Conservation (phyloP, 2,888 invertebrate species). For the Ferdinandea cuprea region DNA sequence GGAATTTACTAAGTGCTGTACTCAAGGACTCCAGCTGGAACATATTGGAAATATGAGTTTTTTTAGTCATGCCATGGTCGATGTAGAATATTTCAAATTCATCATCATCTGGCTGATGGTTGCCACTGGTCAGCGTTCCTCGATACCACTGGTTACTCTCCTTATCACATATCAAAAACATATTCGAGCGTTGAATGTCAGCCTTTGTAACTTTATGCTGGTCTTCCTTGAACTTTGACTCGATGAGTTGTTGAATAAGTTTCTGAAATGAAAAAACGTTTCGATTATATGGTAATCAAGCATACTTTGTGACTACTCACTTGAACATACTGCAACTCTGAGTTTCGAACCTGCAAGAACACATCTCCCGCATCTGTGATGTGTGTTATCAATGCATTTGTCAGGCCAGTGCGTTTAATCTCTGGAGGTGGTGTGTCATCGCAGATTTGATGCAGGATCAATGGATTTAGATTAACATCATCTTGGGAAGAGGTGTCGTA, state of each 20-base stretch:
- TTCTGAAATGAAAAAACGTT: slow-evolving; percentile 74
- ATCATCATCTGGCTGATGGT: slow-evolving; percentile 77
- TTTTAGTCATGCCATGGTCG: slow-evolving; percentile 84
- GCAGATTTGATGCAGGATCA: slow-evolving; percentile 85
- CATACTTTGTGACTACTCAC: slow-evolving; percentile 52
- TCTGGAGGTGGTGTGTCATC: slow-evolving; percentile 80
- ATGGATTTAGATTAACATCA: slow-evolving; percentile 87
- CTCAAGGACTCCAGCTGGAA: slow-evolving; percentile 84
- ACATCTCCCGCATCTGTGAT: slow-evolving; percentile 81
- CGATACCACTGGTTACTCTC: slow-evolving; percentile 82
- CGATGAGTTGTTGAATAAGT: slow-evolving; percentile 78
- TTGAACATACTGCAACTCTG: slow-evolving; percentile 80
- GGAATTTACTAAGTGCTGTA: slow-evolving; percentile 85
- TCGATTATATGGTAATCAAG: background rate
- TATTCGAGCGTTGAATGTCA: slow-evolving; percentile 80
- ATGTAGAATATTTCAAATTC: slow-evolving; percentile 84
- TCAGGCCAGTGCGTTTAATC: slow-evolving; percentile 78
- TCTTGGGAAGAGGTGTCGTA: slow-evolving; percentile 87
- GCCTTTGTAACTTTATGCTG: slow-evolving; percentile 78
- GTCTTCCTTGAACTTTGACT: slow-evolving; percentile 79
- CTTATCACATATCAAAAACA: slow-evolving; percentile 84
- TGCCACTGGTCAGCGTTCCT: slow-evolving; percentile 80
- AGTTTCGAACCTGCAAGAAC: slow-evolving; percentile 80
- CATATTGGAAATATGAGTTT: slow-evolving; percentile 82
- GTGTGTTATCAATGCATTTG: slow-evolving; percentile 80